Evolutionary conservation across 2,113 vertebrate species (phyloP).

Genomic region (Amblyopsis rosae): DNA sequence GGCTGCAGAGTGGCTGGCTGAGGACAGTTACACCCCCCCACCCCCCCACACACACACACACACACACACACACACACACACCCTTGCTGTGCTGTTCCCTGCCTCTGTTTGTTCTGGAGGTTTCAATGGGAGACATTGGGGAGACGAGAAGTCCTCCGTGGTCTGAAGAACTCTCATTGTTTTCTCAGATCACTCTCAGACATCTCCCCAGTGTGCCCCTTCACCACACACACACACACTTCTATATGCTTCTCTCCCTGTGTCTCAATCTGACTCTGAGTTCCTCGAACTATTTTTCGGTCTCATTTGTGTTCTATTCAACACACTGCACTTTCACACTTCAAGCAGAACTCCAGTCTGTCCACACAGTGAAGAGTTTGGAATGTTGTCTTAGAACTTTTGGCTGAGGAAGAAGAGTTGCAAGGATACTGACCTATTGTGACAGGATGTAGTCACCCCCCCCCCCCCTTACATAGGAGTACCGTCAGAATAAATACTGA

Average conservation of each 20-base stretch:
- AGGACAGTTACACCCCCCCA: background rate
- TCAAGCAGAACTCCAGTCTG: background rate
- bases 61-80: no score
- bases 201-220: background rate
- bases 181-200: constrained; percentile 1
- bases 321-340: background rate
- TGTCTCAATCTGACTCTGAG: background rate
- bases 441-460: background rate
- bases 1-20: constrained; percentile 11
- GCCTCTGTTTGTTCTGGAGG: constrained; percentile 12
- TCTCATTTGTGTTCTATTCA: background rate
- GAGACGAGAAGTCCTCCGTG: background rate
- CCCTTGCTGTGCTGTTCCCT: background rate
- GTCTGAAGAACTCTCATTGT: background rate
- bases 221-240: background rate
- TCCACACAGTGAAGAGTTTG: background rate
- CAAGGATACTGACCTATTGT: background rate
- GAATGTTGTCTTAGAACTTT: background rate
- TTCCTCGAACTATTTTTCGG: background rate
- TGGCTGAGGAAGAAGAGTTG: background rate
- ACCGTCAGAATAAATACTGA: no score
- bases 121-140: background rate
- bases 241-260: background rate
- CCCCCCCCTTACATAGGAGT: background rate
- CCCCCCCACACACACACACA: no score